Conservation (phyloP, 2,113 vertebrate species). For the Sylvietta virens region DNA sequence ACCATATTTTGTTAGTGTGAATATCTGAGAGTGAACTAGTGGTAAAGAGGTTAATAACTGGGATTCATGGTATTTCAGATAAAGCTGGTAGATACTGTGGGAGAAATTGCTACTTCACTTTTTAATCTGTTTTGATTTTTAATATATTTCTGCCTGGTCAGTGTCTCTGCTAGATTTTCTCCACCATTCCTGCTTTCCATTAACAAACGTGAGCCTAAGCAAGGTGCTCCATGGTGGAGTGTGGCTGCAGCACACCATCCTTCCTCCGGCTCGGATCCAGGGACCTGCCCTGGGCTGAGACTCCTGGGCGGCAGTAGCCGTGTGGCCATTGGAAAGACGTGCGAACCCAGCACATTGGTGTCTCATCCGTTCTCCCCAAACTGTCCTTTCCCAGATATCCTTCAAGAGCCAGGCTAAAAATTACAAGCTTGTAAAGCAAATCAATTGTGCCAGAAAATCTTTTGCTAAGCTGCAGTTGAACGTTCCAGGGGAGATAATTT, state of each 20-base stretch:
- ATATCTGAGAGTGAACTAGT: not conserved
- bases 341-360: accelerated
- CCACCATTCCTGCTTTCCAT: not conserved
- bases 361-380: not conserved
- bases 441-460: not conserved
- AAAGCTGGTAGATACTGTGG: not conserved
- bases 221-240: accelerated
- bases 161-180: not conserved
- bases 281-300: accelerated
- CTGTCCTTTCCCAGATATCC: not conserved
- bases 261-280: accelerated
- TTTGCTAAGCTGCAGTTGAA: not conserved
- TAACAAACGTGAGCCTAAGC: accelerated
- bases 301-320: not conserved
- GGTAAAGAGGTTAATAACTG: not conserved
- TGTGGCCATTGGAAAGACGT: accelerated
- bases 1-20: not conserved
- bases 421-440: not conserved
- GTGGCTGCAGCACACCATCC: too few species aligned
- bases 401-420: not conserved
- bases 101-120: not conserved
- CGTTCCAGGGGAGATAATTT: not conserved
- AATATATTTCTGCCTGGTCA: accelerated
- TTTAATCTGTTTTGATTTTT: not conserved
- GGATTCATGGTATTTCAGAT: not conserved